Evolutionary conservation across 64 coral and sea anemone species (phyloP), one percentile per base, ranked within the genome.

Genomic region (Hydrozoanthus tunicans): DNA sequence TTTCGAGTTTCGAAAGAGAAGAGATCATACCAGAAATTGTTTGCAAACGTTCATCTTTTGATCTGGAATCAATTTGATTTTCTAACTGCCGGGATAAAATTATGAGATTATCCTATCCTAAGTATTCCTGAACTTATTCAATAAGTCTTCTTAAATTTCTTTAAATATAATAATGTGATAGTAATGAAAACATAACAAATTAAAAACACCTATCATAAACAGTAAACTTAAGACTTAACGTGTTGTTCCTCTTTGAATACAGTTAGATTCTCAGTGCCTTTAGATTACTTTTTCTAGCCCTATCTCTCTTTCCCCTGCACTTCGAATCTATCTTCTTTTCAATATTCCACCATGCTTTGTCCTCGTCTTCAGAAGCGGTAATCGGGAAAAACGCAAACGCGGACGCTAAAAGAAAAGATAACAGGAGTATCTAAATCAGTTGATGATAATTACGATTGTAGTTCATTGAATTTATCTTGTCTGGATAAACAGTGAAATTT

Each of bases 261-360:
- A 7, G 26, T 73, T 73, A 73, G 20, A 24, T 17, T 73, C 70
- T 73, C 70, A 73, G 20, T 73, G 70, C 70, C 70, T 73, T 73
- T 5, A 23, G 70, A 73, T 73, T 73, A 73, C 26, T 73, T 73
- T 73, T 73, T 73, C 70, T 17, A 0, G 70, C 70, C 26, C 70
- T 3, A 72, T 72, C 70, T 72, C 70, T 72, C 20, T 26, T 72
- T 9, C 70, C 70, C 23, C 70, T 72, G 70, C 70, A 72, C 70
- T 72, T 72, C 70, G 70, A 72, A 72, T 72, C 20, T 17, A 73
- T 24, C 24, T 73, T 73, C 70, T 64, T 64, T 14, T 73, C 70
- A 25, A 32, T 73, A 25, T 73, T 32, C 17, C 70, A 24, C 70
- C 70, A 73, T 73, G 20, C 70, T 73, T 73, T 73, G 17, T 26